Base-by-base conservation (phyloP, 2,888 invertebrate genomes). In the Chymomyza amoena region DNA sequence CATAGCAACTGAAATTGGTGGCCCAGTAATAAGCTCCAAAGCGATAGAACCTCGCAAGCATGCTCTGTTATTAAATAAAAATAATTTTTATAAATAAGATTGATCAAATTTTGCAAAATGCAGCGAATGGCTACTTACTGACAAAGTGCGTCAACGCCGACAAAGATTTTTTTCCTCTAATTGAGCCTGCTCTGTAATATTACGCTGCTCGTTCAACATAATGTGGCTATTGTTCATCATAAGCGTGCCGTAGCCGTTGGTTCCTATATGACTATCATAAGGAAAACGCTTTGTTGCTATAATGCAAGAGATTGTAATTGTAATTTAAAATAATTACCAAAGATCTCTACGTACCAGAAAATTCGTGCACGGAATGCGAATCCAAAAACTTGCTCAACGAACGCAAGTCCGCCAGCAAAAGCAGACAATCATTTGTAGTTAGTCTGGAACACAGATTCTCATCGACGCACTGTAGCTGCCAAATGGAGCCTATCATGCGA, bases 21-120 rank as follows among this genome's bases (percentile, higher is more conserved):
- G 88, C 98, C 97, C 85, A 96, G 96, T 5, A 99, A 93, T 66
- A 99, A 95, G 90, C 96, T 96, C 98, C 99, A 98, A 59, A 99
- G 93, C 16, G 96, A 96, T 62, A 99, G 93, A 81, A 98, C 96
- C 93, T 99, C 98, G 89, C 96, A 95, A 1, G 96, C 94, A 90
- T 96, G 95, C 71, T 93, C 94, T 92, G 61, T 25, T 25, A 25
- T 25, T 3, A 0, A 64, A 65, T 66, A 25, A 45, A 57, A 7
- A 32, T 32, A 7, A 7, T 7, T 32, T 9, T 6, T 32, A 32
- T 32, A 9, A 32, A 32, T 32, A 32, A 6, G 9, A 32, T 32
- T 6, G 32, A 32, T 6, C 6, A 7, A 32, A 20, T 20, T 25
- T 25, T 32, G 28, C 3, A 6, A 32, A 7, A 32, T 6, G 7